Conservation (phyloP, 2,113 vertebrate genomes). For the Grallaria varia region DNA sequence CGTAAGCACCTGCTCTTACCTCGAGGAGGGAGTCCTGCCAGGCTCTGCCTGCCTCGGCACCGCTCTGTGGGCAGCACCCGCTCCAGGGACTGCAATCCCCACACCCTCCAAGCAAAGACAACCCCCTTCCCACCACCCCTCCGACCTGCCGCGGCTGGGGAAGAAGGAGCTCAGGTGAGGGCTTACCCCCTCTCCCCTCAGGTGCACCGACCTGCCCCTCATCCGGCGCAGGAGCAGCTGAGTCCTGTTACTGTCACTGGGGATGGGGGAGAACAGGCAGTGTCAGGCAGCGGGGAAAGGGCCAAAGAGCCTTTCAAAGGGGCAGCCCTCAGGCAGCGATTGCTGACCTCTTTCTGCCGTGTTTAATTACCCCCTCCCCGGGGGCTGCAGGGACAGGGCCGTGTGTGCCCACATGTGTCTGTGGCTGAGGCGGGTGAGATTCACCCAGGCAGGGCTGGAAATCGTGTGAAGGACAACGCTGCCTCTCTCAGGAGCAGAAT, state of each 20-base stretch:
- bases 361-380: neutral
- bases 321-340: neutral
- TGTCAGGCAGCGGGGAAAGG: neutral
- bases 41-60: rapidly evolving
- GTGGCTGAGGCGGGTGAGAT: rapidly evolving
- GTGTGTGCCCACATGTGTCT: rapidly evolving
- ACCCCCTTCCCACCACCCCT: neutral
- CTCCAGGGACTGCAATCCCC: rapidly evolving
- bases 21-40: rapidly evolving
- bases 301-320: rapidly evolving
- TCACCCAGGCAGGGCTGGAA: neutral
- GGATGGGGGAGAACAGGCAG: rapidly evolving
- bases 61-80: rapidly evolving
- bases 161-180: no score
- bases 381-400: neutral
- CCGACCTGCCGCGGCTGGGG: neutral
- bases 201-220: neutral
- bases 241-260: rapidly evolving
- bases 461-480: neutral
- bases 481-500: neutral
- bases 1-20: rapidly evolving
- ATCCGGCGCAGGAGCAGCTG: neutral
- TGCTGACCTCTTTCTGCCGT: neutral
- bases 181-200: neutral
- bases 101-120: rapidly evolving